A percentile compares a stretch with the other conserved stretches of the same genome.
These are phyloP conservation scores for Brachyptera risi DNA, from an alignment of 2,888 invertebrate genomes.

Conservation along the genomic window DNA sequence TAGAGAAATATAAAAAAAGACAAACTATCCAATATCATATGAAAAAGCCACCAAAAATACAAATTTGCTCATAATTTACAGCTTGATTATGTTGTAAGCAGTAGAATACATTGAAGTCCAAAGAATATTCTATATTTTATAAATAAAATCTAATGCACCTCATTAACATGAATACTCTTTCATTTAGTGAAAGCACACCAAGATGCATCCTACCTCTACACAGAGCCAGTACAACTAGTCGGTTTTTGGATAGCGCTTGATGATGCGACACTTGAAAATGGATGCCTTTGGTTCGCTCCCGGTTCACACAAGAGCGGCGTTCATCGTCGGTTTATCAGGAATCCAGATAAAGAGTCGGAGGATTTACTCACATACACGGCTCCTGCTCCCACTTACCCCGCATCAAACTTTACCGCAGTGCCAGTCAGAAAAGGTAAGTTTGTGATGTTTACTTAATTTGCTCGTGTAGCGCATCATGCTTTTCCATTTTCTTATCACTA, in stretches of 20 bases:
- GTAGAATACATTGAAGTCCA: too few species aligned
- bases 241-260: slow-evolving; percentile 97
- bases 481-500: background rate
- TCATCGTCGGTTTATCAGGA: slow-evolving; percentile 66
- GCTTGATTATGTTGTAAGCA: too few species aligned
- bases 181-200: slow-evolving; percentile 70
- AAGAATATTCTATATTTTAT: too few species aligned
- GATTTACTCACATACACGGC: slow-evolving; percentile 65
- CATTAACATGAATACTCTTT: too few species aligned
- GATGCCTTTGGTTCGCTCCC: slow-evolving; percentile 88
- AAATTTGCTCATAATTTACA: too few species aligned
- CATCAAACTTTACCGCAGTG: slow-evolving; percentile 69
- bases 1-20: too few species aligned
- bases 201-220: slow-evolving; percentile 84
- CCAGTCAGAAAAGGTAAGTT: slow-evolving; percentile 77
- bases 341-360: slow-evolving; percentile 58
- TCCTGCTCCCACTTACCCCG: slow-evolving; percentile 64
- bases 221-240: slow-evolving; percentile 69
- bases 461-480: background rate
- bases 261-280: slow-evolving; percentile 88
- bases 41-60: too few species aligned
- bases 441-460: too few species aligned
- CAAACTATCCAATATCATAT: too few species aligned
- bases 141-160: too few species aligned
- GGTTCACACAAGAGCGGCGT: slow-evolving; percentile 87